Conservation (phyloP, 2,113 vertebrate genomes). For the Ctenomys sociabilis region DNA sequence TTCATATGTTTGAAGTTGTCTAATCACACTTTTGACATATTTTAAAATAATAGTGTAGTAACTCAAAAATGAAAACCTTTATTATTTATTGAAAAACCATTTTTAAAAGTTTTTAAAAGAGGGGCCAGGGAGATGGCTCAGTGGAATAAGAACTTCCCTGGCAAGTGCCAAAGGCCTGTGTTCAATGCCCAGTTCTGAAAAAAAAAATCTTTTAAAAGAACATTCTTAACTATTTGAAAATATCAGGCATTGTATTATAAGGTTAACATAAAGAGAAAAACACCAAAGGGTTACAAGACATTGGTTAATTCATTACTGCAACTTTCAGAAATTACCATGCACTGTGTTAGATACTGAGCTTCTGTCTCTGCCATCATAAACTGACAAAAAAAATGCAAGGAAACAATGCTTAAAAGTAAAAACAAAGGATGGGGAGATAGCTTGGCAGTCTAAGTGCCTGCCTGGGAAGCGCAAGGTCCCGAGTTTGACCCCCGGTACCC, state of each 20-base stretch:
- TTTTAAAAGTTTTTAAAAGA: slow-evolving; percentile 8
- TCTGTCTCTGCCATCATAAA: background rate
- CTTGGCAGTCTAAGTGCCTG: too few species aligned
- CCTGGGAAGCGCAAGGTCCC: too few species aligned
- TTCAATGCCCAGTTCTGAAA: too few species aligned
- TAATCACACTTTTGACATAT: slow-evolving; percentile 39
- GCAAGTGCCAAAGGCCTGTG: too few species aligned
- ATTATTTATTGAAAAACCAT: slow-evolving; percentile 27
- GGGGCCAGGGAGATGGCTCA: too few species aligned
- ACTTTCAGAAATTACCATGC: background rate
- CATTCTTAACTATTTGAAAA: background rate
- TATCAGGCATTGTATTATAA: background rate
- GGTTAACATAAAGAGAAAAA: background rate
- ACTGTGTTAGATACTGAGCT: background rate
- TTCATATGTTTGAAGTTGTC: slow-evolving; percentile 17
- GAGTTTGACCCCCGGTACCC: too few species aligned
- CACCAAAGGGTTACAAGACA: background rate
- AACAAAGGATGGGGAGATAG: background rate
- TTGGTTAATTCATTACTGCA: background rate
- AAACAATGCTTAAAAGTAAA: background rate
- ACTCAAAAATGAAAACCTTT: slow-evolving; percentile 38
- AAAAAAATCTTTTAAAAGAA: slow-evolving; percentile 45
- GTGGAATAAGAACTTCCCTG: too few species aligned
- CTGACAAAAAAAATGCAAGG: background rate
- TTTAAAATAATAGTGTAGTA: slow-evolving; percentile 27